Base-by-base conservation (phyloP, 2,888 invertebrate species). In the Acronicta psi region DNA sequence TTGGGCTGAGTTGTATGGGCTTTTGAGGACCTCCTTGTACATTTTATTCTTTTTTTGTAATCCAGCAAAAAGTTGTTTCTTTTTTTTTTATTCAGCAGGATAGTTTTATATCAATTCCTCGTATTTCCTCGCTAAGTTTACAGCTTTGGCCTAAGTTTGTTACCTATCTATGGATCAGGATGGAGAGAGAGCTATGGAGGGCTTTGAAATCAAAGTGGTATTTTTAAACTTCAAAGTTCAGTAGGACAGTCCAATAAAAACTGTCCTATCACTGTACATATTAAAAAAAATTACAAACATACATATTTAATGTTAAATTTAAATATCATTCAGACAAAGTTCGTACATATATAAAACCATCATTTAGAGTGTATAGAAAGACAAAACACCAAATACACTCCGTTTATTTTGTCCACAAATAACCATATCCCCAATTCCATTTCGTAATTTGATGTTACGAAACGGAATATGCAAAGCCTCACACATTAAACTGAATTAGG, bases 401-500 rank as follows among this genome's bases (percentile, higher is more conserved):
- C 20, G 43, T 51, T 50, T 51, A 72, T 68, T 72, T n/a, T 60
- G 37, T 67, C 42, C 40, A 43, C 69, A 67, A 54, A 68, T 40
- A 72, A 49, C 36, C 18, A 4, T 34, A 11, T 11, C 23, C 46
- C 16, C 31, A 59, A 54, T 67, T 68, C 59, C 46, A 59, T 51
- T 50, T n/a, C 17, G 37, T 54, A 36, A 50, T 53, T 23, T 51
- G 13, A 34, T 31, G 31, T 62, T 31, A 38, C 62, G 17, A 45
- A 69, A 61, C 23, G 44, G 70, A 70, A 70, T 66, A 68, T 68
- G 51, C 61, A 67, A 45, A 73, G 44, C 52, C 46, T 18, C 36
- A 23, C 53, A 68, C 46, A 69, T 76, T 62, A 55, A 69, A 47
- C 45, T 13, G 40, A 77, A 75, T 71, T 68, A 65, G 75, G 72